Base-by-base conservation (phyloP, 2,888 invertebrate genomes). In the Eilema sororculum region DNA sequence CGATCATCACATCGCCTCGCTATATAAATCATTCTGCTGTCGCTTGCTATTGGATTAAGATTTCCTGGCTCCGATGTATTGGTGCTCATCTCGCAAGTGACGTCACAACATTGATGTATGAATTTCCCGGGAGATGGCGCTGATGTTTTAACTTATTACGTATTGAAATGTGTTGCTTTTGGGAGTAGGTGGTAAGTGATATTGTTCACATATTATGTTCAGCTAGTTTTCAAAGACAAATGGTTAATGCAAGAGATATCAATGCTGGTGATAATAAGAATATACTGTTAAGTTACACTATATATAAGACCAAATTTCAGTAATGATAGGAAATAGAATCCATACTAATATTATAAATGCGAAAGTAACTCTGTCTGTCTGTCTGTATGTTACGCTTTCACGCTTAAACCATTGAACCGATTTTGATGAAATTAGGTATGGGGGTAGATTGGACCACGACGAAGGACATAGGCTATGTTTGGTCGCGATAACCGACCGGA, bases 41-140 rank as follows among this genome's bases (percentile, higher is more conserved):
- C 93, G 89, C 88, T 78, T 79, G 84, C 90, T 93, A 94, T 94
- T 94, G 92, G 93, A 94, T 94, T 93, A 93, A 93, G 94, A 94
- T 94, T 94, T 94, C 86, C 89, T 65, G 65, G 52, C 72, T 75
- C 83, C 79, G 80, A 86, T 86, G 87, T 90, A 85, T 89, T 75
- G 79, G 79, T 78, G 74, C 70, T 89, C 91, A 91, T 91, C 91
- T 89, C 81, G 84, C 81, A 76, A 91, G 90, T 91, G 91, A 91
- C 88, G 85, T 86, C 83, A 77, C 79, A 77, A 74, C 80, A 82
- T 86, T 89, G 88, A 85, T 86, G 86, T 85, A 85, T 83, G 84
- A 89, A 91, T 91, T 91, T 90, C 91, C 92, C 92, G 70, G n/a
- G 91, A 87, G 90, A 77, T 75, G 74, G 69, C 66, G 74, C 52